phyloP scores from a whole-genome alignment of 2,888 invertebrate genomes.

The Allolobophora icterica region DNA sequence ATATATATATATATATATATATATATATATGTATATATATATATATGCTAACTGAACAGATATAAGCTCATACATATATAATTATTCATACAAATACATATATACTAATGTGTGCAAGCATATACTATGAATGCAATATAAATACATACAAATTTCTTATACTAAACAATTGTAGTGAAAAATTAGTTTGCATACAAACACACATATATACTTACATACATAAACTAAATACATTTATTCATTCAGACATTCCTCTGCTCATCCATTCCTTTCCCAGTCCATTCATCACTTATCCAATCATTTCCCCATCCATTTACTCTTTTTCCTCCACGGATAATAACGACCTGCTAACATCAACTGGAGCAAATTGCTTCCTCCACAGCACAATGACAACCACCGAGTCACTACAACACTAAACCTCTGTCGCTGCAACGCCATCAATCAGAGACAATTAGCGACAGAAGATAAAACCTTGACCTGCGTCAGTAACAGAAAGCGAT shows the following conservation, averaged over 20 bases:
- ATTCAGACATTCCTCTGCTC: not conserved
- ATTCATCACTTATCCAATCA: not conserved
- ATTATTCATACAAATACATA: no score
- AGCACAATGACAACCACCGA: not conserved
- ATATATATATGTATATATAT: no score
- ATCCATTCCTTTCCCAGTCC: not conserved
- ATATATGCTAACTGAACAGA: no score
- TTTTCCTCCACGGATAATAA: not conserved
- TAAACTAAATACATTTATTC: no score
- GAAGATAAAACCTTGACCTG: not conserved
- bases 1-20: no score
- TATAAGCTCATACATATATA: no score
- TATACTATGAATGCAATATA: no score
- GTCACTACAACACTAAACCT: not conserved
- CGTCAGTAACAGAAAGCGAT: not conserved
- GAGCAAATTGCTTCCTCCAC: slow-evolving; percentile 1
- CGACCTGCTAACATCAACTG: not conserved
- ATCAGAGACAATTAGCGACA: not conserved
- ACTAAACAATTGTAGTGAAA: no score
- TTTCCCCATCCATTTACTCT: not conserved
- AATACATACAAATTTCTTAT: no score
- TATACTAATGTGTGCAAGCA: no score
- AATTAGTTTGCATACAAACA: no score
- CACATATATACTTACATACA: no score
- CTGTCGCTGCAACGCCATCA: not conserved